Evolutionary conservation across 2,797 vertebrate species (phyloP), one percentile per base, ranked within the genome.

Genomic region (Hypotaenidia okinawae): DNA sequence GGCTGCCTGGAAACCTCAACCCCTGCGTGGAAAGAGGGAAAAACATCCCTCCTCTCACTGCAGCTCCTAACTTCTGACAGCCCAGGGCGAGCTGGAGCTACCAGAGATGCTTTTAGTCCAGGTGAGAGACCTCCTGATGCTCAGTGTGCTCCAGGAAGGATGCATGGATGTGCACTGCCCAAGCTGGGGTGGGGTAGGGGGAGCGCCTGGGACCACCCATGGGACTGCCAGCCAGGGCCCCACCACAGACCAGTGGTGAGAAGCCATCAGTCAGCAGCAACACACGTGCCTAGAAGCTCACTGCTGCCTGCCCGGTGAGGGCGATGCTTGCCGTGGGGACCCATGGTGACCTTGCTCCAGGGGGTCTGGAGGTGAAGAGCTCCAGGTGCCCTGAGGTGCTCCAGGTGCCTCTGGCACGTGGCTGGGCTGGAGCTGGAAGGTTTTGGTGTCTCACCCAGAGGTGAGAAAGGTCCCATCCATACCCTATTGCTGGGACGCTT

Each of bases 81-180:
- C 59, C 63, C 61, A 28, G 55, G 47, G 72, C 0, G 1, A 84
- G 63, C 43, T n/a, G 51, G 45, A 84, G 58, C 32, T 62, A 11
- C 33, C 32, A 35, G 49, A 69, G 55, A 1, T 6, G 4, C 18
- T 43, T 75, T 84, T 24, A 54, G 21, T 27, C 35, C 39, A 19
- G 0, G 0, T 32, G 41, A 62, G 8, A 41, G n/a, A 14, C 27
- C 27, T 41, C 24, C 35, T 66, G 55, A 17, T 4, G 2, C 49
- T 82, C 0, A 0, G 9, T 4, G 4, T 35, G 19, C 37, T 73
- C 58, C 47, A 47, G 68, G 23, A 70, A 9, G 23, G 54, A 77
- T 39, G 12, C 23, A n/a, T 0, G 1, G 37, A 37, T 3, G 3
- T 16, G 63, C 47, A 16, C 16, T 8, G 5, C 28, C 77, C 0